phyloP scores from a whole-genome alignment of 2,113 vertebrate species.

The Coturnix japonica region DNA sequence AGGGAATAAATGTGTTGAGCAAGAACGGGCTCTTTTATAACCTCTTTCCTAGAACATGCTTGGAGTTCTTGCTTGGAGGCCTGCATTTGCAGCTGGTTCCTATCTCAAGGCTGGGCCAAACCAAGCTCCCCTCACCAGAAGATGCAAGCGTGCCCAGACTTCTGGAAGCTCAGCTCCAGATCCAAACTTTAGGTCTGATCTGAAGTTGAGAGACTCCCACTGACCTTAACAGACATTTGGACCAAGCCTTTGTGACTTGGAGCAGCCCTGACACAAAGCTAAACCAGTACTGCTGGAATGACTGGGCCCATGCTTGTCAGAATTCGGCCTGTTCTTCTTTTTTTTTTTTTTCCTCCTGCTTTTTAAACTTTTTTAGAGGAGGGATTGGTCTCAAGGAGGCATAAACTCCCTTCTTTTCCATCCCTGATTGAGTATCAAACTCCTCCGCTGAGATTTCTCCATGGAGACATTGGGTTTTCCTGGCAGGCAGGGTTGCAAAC shows the following conservation, averaged over 20 bases:
- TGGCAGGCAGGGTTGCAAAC: conserved; percentile 72
- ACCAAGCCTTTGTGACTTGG: background rate
- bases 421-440: conserved; percentile 31
- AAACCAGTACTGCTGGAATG: background rate
- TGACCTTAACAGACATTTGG: conserved; percentile 28
- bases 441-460: conserved; percentile 60
- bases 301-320: background rate
- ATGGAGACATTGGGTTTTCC: conserved; percentile 74
- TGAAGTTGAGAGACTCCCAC: conserved; percentile 13
- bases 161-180: conserved; percentile 25
- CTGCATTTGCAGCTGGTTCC: conserved; percentile 61
- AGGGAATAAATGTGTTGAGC: conserved; percentile 9
- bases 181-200: background rate
- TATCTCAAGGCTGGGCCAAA: conserved; percentile 55
- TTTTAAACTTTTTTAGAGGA: background rate
- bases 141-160: conserved; percentile 11
- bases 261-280: background rate
- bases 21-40: conserved; percentile 66
- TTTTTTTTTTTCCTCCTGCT: background rate
- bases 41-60: conserved; percentile 59
- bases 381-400: conserved; percentile 39
- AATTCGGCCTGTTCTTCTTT: background rate
- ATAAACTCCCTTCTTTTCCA: conserved; percentile 31
- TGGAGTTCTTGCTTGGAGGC: conserved; percentile 46
- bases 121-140: conserved; percentile 31